phyloP scores from a whole-genome alignment of 2,113 vertebrate species.

The Panthera uncia region DNA sequence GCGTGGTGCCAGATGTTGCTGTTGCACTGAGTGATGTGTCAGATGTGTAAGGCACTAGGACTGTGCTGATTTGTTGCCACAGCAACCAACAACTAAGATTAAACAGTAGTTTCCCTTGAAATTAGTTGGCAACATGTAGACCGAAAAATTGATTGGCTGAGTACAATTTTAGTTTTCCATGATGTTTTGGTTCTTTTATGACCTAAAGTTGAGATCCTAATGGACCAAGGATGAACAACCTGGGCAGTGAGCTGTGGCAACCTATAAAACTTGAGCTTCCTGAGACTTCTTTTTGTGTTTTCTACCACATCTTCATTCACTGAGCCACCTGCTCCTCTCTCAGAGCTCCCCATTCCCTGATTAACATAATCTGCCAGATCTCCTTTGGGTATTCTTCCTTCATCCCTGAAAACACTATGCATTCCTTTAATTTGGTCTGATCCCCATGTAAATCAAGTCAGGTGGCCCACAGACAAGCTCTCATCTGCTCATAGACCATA shows the following conservation, averaged over 20 bases:
- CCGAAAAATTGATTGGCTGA: constrained; percentile 38
- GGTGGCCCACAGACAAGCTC: not conserved
- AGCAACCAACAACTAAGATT: constrained; percentile 52
- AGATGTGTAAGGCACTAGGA: not conserved
- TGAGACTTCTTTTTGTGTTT: not conserved
- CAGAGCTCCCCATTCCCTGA: not conserved
- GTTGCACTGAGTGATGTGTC: constrained; percentile 1
- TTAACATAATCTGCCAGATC: not conserved
- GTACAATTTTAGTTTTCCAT: constrained; percentile 55
- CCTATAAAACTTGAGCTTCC: not conserved
- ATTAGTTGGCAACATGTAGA: constrained; percentile 24
- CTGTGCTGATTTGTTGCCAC: constrained; percentile 18
- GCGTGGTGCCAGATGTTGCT: constrained; percentile 57
- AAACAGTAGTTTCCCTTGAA: constrained; percentile 64
- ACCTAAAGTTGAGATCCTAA: constrained; percentile 47
- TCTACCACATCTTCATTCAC: not conserved
- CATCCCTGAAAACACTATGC: not conserved
- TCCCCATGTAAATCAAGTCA: not conserved
- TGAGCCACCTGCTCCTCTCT: constrained; percentile 3
- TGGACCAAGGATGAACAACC: not conserved
- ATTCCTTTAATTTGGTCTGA: not conserved
- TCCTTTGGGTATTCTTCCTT: not conserved
- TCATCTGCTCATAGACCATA: not conserved
- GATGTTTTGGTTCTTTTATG: constrained; percentile 13
- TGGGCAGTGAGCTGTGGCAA: not conserved